A percentile compares a stretch with the other conserved stretches of the same genome.
Evolutionary conservation across 92 coral and sea anemone species (phyloP).

Genomic region (Siderastrea radians): DNA sequence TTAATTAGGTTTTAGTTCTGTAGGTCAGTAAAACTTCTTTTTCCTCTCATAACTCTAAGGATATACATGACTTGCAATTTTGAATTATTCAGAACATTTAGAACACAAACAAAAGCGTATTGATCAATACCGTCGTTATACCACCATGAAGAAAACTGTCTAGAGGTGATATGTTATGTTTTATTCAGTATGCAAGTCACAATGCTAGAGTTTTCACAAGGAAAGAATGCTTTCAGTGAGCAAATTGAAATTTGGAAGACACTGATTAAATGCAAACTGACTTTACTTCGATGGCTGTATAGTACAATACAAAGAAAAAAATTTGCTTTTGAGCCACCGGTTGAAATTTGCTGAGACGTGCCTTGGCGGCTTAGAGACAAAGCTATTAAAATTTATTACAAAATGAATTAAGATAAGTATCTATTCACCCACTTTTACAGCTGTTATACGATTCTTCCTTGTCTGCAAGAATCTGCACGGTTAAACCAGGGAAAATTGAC

Average conservation of each 20-base stretch:
- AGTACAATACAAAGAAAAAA: background rate
- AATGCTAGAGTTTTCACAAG: background rate
- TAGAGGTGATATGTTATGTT: conserved; percentile 5
- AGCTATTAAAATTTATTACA: background rate
- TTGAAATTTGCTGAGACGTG: background rate
- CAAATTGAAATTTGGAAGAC: background rate
- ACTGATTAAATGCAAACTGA: background rate
- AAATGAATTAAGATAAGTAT: background rate
- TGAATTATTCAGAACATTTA: conserved; percentile 9
- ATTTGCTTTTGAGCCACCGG: background rate
- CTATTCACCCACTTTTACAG: background rate
- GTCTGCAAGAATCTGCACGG: background rate
- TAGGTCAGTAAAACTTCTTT: background rate
- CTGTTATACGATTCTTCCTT: background rate
- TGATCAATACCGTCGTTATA: background rate
- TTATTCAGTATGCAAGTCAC: conserved; percentile 26
- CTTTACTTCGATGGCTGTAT: background rate
- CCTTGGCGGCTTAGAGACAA: conserved; percentile 19
- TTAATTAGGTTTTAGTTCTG: too few relatives aligned
- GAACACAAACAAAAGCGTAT: background rate
- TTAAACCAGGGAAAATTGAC: background rate
- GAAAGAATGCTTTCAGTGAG: background rate
- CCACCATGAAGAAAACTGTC: conserved; percentile 13
- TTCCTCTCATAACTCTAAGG: background rate
- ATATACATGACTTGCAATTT: background rate